Base-by-base conservation (phyloP, 2,797 vertebrate genomes). In the Leptoclinus maculatus region DNA sequence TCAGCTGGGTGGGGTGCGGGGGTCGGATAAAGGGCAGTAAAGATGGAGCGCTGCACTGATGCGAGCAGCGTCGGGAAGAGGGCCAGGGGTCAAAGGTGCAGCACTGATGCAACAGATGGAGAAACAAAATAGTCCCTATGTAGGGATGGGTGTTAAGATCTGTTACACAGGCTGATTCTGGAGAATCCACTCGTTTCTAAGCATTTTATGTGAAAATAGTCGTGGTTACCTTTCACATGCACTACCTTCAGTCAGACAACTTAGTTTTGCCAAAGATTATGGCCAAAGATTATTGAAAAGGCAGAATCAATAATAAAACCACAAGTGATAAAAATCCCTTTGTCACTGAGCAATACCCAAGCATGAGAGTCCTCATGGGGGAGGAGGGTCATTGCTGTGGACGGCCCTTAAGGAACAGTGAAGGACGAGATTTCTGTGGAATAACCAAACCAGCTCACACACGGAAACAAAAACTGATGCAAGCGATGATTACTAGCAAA, bases 1-100 rank as follows among this genome's bases (percentile, higher is more conserved):
- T 78, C 49, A 67, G 49, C 32, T 80, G 78, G 67, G 43, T 49
- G 74, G 71, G 78, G 71, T 64, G 16, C 0, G 45, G 0, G 67
- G 69, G 16, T 41, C 38, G 39, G 59, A 71, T 66, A 63, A 68
- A 49, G 17, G 66, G 63, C 29, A 25, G 19, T 66, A 32, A 82
- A 78, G 57, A 66, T 34, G 9, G 64, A 80, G 57, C 29, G 17
- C 27, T 53, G 34, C 58, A 23, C 43, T 71, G 27, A 47, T 82
- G 43, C 27, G n/a, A 62, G 29, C 59, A 10, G 66, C 41, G 59
- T 56, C 21, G 60, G 54, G 19, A 39, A 53, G 38, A 43, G 62
- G 63, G 59, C 16, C 45, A 19, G 4, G 43, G 60, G 60, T 66
- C 32, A 76, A 70, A 58, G 38, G 43, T 74, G 41, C 43, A 64